phyloP scores from a whole-genome alignment of 2,797 vertebrate genomes.

The Argya squamiceps region DNA sequence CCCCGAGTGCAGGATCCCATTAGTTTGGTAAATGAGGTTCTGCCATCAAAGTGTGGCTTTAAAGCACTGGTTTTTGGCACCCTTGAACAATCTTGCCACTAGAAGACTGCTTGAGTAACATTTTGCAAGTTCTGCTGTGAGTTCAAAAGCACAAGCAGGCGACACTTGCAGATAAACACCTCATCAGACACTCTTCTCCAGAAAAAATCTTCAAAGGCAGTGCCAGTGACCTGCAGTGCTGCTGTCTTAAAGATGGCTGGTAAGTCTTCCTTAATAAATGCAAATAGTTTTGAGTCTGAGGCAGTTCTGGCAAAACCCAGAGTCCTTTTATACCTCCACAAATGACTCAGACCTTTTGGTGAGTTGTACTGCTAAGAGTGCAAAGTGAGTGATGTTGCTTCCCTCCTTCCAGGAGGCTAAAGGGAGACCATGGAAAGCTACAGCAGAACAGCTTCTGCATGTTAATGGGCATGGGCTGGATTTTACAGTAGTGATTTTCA shows the following conservation, averaged over 20 bases:
- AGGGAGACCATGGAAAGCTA: background rate
- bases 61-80: background rate
- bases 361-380: background rate
- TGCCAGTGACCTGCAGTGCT: background rate
- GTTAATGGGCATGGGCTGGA: background rate
- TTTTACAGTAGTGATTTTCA: background rate
- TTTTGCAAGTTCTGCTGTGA: background rate
- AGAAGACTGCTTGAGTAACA: background rate
- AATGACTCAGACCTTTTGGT: background rate
- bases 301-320: background rate
- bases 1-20: background rate
- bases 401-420: background rate
- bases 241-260: background rate
- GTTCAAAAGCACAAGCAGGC: background rate
- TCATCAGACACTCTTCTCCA: background rate
- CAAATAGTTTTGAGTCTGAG: background rate
- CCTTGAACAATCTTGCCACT: background rate
- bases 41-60: background rate
- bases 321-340: background rate
- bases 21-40: background rate
- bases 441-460: conserved; percentile 30
- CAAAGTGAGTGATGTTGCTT: background rate
- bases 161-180: background rate
- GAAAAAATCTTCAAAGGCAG: background rate
- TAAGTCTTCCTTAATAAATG: background rate